A percentile compares a stretch with the other conserved stretches of the same genome.
phyloP scores from a whole-genome alignment of 1,140 invertebrate genomes.

The Cyrtorhinus lividipennis region DNA sequence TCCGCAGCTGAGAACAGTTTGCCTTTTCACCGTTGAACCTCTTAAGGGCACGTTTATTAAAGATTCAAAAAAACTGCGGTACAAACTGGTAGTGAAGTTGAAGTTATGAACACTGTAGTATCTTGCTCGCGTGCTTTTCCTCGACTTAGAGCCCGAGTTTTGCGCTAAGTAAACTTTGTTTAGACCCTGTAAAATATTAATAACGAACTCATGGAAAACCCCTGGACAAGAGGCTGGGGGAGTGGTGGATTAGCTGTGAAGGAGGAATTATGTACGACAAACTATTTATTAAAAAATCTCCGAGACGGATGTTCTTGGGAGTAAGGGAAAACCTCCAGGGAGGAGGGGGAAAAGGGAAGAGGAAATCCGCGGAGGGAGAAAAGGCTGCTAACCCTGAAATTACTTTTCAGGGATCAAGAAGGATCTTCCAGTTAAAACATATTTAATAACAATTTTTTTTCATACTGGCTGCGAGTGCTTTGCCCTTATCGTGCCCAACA shows the following conservation, averaged over 20 bases:
- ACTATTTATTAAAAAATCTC: constrained; percentile 16
- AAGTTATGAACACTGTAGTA: constrained; percentile 3
- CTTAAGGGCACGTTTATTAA: too few relatives aligned
- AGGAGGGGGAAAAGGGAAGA: neutral
- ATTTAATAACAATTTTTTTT: constrained; percentile 12
- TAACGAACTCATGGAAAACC: neutral
- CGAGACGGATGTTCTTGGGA: neutral
- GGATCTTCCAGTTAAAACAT: constrained; percentile 11
- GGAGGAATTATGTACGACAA: constrained; percentile 16
- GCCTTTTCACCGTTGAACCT: too few relatives aligned
- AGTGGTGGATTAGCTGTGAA: constrained; percentile 13
- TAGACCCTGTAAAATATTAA: constrained; percentile 15
- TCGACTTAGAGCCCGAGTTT: constrained; percentile 13
- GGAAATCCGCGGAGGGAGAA: neutral
- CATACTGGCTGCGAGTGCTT: neutral
- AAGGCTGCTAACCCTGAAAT: constrained; percentile 7
- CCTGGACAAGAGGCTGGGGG: neutral
- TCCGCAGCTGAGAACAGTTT: too few relatives aligned
- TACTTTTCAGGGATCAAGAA: constrained; percentile 11
- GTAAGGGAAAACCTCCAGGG: neutral
- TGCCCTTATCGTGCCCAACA: too few relatives aligned
- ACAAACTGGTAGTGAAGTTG: constrained; percentile 8
- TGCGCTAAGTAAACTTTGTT: constrained; percentile 16
- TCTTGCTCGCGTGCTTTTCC: constrained; percentile 4
- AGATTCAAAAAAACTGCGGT: constrained; percentile 3